phyloP scores from a whole-genome alignment of 2,113 vertebrate species.

The human region GRCh38 chr5:5280001-5280500 shows the following conservation, averaged over 20 bases:
- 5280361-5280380: neutral
- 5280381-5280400: neutral
- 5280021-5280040: too few species aligned
- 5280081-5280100: neutral
- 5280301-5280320: fast-evolving
- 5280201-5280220: neutral
- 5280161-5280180: too few species aligned
- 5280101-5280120: neutral
- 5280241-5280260: neutral
- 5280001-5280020: neutral
- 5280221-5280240: too few species aligned
- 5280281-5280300: neutral
- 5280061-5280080: fast-evolving
- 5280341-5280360: neutral
- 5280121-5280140: fast-evolving
- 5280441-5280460: neutral
- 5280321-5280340: too few species aligned
- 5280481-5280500: too few species aligned
- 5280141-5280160: neutral
- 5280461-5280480: fast-evolving
- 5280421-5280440: too few species aligned
- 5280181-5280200: too few species aligned
- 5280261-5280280: neutral
- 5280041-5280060: neutral
- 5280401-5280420: fast-evolving